A percentile compares a stretch with the other conserved stretches of the same genome.
Evolutionary conservation across 2,113 vertebrate genomes (phyloP).

Genomic region (Opisthocomus hoazin): DNA sequence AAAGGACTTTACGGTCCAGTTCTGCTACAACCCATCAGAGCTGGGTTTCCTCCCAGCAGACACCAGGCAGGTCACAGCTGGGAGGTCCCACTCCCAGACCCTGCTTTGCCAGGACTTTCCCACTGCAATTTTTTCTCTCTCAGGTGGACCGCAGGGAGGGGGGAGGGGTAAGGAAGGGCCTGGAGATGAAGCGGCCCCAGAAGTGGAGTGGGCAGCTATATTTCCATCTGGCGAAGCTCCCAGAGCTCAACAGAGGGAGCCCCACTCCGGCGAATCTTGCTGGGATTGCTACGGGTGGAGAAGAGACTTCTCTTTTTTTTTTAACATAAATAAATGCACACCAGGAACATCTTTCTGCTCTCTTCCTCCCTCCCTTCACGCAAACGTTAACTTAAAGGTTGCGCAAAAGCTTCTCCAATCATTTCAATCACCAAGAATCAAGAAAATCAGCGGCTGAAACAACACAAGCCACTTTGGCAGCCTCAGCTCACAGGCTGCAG

Average conservation of each 20-base stretch:
- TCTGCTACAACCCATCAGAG: background rate
- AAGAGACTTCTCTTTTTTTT: background rate
- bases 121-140: background rate
- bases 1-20: background rate
- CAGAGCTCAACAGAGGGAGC: slow-evolving; percentile 58
- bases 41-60: background rate
- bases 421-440: background rate
- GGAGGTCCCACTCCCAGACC: background rate
- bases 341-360: background rate
- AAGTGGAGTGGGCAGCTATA: background rate
- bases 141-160: background rate
- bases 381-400: background rate
- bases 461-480: background rate
- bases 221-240: slow-evolving; percentile 26
- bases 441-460: background rate
- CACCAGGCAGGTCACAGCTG: background rate
- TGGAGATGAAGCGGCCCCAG: background rate
- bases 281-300: background rate
- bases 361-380: background rate
- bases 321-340: background rate
- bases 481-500: background rate
- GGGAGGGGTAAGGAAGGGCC: background rate
- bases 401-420: background rate
- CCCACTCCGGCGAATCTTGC: slow-evolving; percentile 9
- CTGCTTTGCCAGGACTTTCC: background rate